Conservation (phyloP, 2,888 invertebrate species). For the Baronia brevicornis region DNA sequence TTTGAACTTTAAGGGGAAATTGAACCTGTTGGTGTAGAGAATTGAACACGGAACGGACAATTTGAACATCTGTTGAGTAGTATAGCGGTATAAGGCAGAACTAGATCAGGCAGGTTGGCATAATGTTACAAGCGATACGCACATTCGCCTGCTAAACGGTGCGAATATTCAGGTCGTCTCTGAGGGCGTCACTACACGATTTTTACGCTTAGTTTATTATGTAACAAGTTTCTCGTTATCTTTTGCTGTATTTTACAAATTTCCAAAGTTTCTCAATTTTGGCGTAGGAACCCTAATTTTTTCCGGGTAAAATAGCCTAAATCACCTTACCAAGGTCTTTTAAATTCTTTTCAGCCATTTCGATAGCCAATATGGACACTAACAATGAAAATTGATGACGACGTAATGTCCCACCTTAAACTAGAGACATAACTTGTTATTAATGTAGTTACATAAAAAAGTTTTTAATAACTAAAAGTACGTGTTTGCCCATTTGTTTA, state of each 20-base stretch:
- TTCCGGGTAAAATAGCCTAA: not conserved
- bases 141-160: constrained; percentile 11
- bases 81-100: constrained; percentile 9
- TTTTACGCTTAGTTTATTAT: constrained; percentile 13
- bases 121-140: constrained; percentile 9
- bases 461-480: constrained; percentile 1
- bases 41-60: constrained; percentile 25
- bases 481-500: constrained; percentile 1
- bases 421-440: no score
- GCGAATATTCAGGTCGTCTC: constrained; percentile 10
- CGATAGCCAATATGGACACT: no score
- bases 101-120: constrained; percentile 5
- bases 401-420: no score
- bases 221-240: constrained; percentile 9
- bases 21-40: constrained; percentile 37
- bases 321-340: not conserved
- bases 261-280: constrained; percentile 7
- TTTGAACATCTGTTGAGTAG: constrained; percentile 17
- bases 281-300: constrained; percentile 1
- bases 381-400: no score
- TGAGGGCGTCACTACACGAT: constrained; percentile 7
- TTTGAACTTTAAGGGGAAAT: constrained; percentile 48
- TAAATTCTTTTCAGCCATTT: no score
- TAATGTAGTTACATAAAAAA: no score
- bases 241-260: constrained; percentile 11